These are phyloP conservation scores for Lophius piscatorius DNA, from an alignment of 2,113 vertebrate genomes.

Conservation along the genomic window DNA sequence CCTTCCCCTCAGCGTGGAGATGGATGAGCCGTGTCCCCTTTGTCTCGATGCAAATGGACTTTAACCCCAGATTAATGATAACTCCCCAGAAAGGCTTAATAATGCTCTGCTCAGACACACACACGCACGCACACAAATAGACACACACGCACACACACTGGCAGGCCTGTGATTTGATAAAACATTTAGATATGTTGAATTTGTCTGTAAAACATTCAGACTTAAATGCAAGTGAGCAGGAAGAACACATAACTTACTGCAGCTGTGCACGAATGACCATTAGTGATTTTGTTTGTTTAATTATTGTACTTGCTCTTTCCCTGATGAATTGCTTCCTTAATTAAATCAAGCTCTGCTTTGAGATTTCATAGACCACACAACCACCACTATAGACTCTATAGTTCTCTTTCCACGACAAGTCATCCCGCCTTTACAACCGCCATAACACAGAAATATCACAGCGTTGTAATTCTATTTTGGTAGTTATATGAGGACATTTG, in stretches of 20 bases:
- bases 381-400: too few relatives aligned
- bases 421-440: constrained; percentile 29
- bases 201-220: constrained; percentile 12
- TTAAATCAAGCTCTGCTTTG: constrained; percentile 15
- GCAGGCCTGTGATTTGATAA: constrained; percentile 35
- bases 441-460: constrained; percentile 50
- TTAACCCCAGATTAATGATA: constrained; percentile 83
- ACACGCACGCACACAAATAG: constrained; percentile 17
- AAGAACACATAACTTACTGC: neutral
- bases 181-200: constrained; percentile 24
- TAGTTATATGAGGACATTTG: constrained; percentile 64
- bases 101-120: constrained; percentile 64
- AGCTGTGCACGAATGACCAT: constrained; percentile 15
- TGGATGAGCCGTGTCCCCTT: constrained; percentile 79
- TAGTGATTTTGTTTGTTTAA: constrained; percentile 15
- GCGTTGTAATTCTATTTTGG: constrained; percentile 61
- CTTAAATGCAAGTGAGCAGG: neutral
- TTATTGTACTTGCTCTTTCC: constrained; percentile 5
- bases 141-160: constrained; percentile 13
- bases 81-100: constrained; percentile 77
- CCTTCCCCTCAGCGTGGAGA: constrained; percentile 71
- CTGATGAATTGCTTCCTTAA: constrained; percentile 9
- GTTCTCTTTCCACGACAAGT: neutral
- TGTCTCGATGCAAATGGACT: constrained; percentile 85
- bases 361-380: constrained; percentile 43